phyloP scores from a whole-genome alignment of 2,113 vertebrate genomes.

The Lagopus leucura region DNA sequence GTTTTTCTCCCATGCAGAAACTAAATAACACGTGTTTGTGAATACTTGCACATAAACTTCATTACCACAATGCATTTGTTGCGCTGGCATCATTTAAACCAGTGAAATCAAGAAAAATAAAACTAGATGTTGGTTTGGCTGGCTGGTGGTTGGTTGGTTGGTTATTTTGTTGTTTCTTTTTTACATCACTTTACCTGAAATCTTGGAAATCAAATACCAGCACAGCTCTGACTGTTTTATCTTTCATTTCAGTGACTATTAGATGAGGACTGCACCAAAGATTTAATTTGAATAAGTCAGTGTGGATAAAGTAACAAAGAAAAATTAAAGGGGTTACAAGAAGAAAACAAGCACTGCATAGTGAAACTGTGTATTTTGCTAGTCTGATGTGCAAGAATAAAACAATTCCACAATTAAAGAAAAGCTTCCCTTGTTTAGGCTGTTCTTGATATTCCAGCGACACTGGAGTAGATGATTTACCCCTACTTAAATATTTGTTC shows the following conservation, averaged over 20 bases:
- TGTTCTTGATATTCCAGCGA: neutral
- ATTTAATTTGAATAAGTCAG: neutral
- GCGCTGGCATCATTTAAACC: neutral
- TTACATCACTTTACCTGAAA: neutral
- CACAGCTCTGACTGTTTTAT: neutral
- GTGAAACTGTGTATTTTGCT: neutral
- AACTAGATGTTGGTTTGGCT: neutral
- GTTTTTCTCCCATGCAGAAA: neutral
- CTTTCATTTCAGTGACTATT: neutral
- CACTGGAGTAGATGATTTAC: neutral
- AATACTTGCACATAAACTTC: neutral
- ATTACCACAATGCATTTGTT: neutral
- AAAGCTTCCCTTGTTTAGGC: neutral
- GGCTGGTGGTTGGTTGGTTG: no score
- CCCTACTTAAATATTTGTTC: neutral
- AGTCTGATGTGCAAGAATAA: rapidly evolving
- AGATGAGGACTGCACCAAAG: neutral
- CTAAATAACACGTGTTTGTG: neutral
- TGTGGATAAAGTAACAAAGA: neutral
- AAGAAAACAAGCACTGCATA: neutral
- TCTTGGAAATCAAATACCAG: neutral
- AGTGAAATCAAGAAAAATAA: neutral
- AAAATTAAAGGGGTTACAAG: neutral
- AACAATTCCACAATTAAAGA: neutral
- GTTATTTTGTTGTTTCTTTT: no score